Evolutionary conservation across 2,797 vertebrate genomes (phyloP).

Genomic region (Geotrypetes seraphini): DNA sequence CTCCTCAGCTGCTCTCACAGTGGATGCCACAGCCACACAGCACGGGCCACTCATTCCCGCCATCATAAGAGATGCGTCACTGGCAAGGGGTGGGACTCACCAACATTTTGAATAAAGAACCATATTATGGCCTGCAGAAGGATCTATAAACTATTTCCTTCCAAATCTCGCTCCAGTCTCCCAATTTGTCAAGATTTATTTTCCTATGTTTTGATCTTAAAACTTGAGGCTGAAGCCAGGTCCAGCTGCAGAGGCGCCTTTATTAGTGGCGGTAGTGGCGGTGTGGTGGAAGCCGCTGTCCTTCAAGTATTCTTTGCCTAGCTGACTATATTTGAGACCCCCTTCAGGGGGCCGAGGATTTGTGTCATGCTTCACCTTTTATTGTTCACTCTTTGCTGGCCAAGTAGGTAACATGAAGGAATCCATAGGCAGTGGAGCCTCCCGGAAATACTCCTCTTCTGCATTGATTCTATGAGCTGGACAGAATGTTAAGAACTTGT

Average conservation of each 20-base stretch:
- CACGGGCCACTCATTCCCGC: no score
- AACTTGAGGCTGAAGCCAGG: slow-evolving; percentile 97
- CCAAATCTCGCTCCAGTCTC: slow-evolving; percentile 14
- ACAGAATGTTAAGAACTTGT: slow-evolving; percentile 96
- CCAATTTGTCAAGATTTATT: background rate
- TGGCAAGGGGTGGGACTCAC: no score
- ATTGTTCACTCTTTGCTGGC: slow-evolving; percentile 95
- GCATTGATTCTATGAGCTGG: slow-evolving; percentile 79
- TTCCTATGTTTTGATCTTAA: slow-evolving; percentile 24
- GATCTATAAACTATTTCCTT: slow-evolving; percentile 12
- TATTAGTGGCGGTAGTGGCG: slow-evolving; percentile 87
- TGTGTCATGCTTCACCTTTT: slow-evolving; percentile 87
- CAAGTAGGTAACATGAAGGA: slow-evolving; percentile 97
- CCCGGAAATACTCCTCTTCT: slow-evolving; percentile 85
- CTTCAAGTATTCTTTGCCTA: slow-evolving; percentile 84
- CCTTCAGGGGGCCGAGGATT: slow-evolving; percentile 90
- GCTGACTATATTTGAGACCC: slow-evolving; percentile 86
- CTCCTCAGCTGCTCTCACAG: no score
- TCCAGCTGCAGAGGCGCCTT: slow-evolving; percentile 87
- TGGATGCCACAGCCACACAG: no score
- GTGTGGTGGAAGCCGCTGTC: slow-evolving; percentile 94
- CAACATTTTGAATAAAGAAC: no score
- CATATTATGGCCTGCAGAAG: no score
- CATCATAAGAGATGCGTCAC: no score
- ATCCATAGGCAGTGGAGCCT: slow-evolving; percentile 84